A percentile compares a stretch with the other conserved stretches of the same genome.
Conservation (phyloP, 2,113 vertebrate genomes). For the Ictidomys tridecemlineatus region DNA sequence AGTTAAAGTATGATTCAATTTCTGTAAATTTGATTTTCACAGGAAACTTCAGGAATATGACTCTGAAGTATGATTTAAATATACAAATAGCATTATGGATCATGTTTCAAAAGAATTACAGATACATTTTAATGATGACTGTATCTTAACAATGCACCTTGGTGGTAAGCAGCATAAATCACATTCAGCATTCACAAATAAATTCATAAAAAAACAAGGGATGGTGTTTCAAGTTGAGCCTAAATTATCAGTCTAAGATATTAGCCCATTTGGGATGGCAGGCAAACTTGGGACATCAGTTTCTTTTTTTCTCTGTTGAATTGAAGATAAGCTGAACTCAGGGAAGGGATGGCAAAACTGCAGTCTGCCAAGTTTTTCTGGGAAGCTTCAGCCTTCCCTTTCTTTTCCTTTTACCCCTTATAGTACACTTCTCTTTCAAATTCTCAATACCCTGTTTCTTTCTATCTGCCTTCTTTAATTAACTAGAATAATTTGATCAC, state of each 20-base stretch:
- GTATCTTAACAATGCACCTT: background rate
- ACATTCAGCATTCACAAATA: no score
- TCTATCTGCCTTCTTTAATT: conserved; percentile 28
- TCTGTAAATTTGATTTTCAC: conserved; percentile 44
- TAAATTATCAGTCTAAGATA: conserved; percentile 13
- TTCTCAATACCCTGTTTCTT: conserved; percentile 23
- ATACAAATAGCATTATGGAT: background rate
- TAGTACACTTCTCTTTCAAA: background rate
- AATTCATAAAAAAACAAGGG: background rate
- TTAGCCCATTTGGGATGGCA: background rate
- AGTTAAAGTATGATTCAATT: conserved; percentile 7
- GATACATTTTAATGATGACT: background rate
- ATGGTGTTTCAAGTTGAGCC: background rate
- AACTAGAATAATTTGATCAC: conserved; percentile 35
- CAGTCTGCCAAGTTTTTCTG: background rate
- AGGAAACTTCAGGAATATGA: background rate
- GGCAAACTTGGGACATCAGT: background rate
- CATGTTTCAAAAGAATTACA: background rate
- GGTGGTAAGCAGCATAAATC: background rate
- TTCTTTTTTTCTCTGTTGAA: background rate
- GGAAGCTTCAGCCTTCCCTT: background rate
- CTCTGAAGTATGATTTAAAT: background rate
- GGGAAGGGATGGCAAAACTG: background rate
- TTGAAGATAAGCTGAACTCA: background rate
- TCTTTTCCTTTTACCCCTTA: background rate